A percentile compares a stretch with the other conserved stretches of the same genome.
Evolutionary conservation across 2,797 vertebrate genomes (phyloP).

Genomic region (Tarsius wallacei): DNA sequence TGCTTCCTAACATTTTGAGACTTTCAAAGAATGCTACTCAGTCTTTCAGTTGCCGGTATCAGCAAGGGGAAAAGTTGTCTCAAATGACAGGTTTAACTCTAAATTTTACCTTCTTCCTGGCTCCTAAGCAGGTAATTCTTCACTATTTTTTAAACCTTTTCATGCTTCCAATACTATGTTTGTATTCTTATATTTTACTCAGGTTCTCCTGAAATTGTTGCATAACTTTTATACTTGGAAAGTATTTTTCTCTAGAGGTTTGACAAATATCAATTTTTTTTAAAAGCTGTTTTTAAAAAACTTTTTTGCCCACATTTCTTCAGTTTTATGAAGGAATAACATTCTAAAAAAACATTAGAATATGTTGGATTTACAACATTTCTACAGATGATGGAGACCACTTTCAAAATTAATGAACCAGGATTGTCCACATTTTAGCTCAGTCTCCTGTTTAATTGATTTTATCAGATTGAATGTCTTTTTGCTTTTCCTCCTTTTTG

Average conservation of each 20-base stretch:
- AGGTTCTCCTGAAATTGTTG: background rate
- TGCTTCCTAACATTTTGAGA: background rate
- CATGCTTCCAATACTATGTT: background rate
- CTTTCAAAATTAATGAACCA: constrained; percentile 40
- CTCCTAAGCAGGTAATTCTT: background rate
- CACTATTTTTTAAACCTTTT: background rate
- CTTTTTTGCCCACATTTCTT: background rate
- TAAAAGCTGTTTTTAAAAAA: background rate
- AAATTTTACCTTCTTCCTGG: background rate
- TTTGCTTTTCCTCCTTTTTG: background rate
- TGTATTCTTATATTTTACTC: background rate
- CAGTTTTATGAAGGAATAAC: constrained; percentile 5
- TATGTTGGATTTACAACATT: background rate
- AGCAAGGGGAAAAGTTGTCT: background rate
- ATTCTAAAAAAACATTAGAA: background rate
- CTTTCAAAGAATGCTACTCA: background rate
- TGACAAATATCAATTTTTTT: background rate
- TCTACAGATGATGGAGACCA: background rate
- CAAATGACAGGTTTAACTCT: background rate
- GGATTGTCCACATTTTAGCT: background rate
- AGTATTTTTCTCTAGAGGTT: background rate
- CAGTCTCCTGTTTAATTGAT: background rate
- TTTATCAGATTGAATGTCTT: background rate
- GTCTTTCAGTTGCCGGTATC: background rate
- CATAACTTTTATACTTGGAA: background rate